These are phyloP conservation scores for Haliclystus octoradiatus DNA, from an alignment of 30 jellyfish, hydroid and myxozoan species.

Conservation along the genomic window DNA sequence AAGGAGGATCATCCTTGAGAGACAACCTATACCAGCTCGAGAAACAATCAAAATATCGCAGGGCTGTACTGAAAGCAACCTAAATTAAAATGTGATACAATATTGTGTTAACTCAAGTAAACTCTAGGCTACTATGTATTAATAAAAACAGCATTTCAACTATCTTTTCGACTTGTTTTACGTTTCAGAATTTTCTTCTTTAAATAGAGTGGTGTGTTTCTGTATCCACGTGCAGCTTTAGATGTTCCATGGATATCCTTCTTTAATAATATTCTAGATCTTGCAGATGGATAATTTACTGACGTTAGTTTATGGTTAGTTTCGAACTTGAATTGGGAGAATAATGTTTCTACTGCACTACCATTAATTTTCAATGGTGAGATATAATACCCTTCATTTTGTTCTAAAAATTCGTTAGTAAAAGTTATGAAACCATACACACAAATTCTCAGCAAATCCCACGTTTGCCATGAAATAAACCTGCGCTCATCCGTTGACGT, in stretches of 20 bases:
- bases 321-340: constrained; percentile 17
- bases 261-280: constrained; percentile 25
- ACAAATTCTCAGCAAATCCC: constrained; percentile 6
- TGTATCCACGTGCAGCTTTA: constrained; percentile 30
- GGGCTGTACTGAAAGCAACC: too few species aligned
- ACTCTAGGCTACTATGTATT: too few species aligned
- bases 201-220: constrained; percentile 11
- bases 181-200: neutral
- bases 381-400: constrained; percentile 1
- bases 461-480: constrained; percentile 14
- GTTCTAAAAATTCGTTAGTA: neutral
- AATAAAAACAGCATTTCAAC: too few species aligned
- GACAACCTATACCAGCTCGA: constrained; percentile 26
- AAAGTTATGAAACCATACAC: constrained; percentile 16
- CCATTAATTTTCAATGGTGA: constrained; percentile 12
- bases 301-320: constrained; percentile 11
- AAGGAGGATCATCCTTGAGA: constrained; percentile 33
- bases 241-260: constrained; percentile 14
- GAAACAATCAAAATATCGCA: constrained; percentile 21
- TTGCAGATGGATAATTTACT: constrained; percentile 21
- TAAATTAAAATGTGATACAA: too few species aligned
- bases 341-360: constrained; percentile 15
- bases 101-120: too few species aligned
- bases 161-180: neutral
- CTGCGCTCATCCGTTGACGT: neutral